phyloP scores from a whole-genome alignment of 37 sponge, comb jelly and placozoan species.

The Chondrosia reniformis region DNA sequence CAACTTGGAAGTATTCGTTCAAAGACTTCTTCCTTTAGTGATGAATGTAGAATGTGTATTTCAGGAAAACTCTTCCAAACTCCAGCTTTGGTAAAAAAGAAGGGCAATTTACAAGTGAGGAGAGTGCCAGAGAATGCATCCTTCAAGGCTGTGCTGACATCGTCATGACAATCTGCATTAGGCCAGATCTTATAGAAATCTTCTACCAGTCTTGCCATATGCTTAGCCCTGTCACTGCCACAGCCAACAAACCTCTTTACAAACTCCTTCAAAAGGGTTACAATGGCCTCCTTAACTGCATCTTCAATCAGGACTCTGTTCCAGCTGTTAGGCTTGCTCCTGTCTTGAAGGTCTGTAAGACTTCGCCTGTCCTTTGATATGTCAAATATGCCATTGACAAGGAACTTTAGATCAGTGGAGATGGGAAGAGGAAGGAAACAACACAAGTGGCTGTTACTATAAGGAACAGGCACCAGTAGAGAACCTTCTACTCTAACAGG shows the following conservation, averaged over 20 bases:
- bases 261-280: background rate
- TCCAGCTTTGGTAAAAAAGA: background rate
- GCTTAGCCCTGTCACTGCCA: background rate
- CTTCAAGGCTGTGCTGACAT: too few relatives aligned
- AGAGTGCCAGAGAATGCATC: background rate
- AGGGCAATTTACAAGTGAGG: background rate
- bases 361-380: constrained; percentile 41
- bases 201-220: background rate
- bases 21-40: background rate
- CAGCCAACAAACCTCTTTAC: background rate
- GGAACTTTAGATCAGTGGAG: constrained; percentile 31
- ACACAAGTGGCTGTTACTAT: constrained; percentile 21
- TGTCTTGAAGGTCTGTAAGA: constrained; percentile 14
- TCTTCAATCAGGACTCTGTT: background rate
- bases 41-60: background rate
- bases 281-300: background rate
- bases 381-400: constrained; percentile 56
- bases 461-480: background rate
- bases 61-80: background rate
- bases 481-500: background rate
- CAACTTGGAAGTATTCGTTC: background rate
- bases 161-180: too few relatives aligned
- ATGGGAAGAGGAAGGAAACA: constrained; percentile 68
- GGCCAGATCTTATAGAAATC: constrained; percentile 51
- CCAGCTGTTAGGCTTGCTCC: constrained; percentile 1